phyloP scores from a whole-genome alignment of 2,888 invertebrate species.

The Achlya flavicornis region DNA sequence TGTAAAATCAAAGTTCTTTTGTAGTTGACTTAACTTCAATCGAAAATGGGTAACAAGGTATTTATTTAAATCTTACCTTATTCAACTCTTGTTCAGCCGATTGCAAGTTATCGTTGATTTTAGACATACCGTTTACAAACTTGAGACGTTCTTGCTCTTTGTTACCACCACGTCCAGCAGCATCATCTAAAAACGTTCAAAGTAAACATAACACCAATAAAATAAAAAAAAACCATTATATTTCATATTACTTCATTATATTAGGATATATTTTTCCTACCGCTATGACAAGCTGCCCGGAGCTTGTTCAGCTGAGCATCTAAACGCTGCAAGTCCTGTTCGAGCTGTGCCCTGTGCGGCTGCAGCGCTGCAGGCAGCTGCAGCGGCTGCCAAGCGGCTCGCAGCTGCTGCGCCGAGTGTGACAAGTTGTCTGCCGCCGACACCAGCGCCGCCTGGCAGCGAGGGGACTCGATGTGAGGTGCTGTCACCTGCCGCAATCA shows the following conservation, averaged over 20 bases:
- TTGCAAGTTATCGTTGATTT: conserved; percentile 22
- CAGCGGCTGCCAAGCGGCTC: conserved; percentile 27
- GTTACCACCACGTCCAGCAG: background rate
- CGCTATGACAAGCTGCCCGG: conserved; percentile 24
- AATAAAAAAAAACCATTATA: too few species aligned
- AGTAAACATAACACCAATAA: background rate
- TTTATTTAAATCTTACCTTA: conserved; percentile 21
- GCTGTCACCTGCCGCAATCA: conserved; percentile 42
- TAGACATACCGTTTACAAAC: conserved; percentile 26
- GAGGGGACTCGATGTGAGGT: conserved; percentile 28
- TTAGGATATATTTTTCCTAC: background rate
- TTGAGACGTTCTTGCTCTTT: conserved; percentile 27
- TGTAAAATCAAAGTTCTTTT: background rate
- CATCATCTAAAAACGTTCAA: background rate
- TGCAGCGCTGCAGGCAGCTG: conserved; percentile 13
- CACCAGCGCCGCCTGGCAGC: conserved; percentile 38
- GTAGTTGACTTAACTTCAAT: too few species aligned
- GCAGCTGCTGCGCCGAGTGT: conserved; percentile 27
- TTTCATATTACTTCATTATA: background rate
- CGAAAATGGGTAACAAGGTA: too few species aligned
- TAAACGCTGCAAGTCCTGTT: conserved; percentile 16
- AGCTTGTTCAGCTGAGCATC: conserved; percentile 34
- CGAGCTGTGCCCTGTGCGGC: background rate
- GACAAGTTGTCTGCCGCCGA: conserved; percentile 34
- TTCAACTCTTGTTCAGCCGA: conserved; percentile 25